These are phyloP conservation scores for Holothuria scabra DNA, from an alignment of 53 echinoderm and acorn worm species.

Conservation along the genomic window DNA sequence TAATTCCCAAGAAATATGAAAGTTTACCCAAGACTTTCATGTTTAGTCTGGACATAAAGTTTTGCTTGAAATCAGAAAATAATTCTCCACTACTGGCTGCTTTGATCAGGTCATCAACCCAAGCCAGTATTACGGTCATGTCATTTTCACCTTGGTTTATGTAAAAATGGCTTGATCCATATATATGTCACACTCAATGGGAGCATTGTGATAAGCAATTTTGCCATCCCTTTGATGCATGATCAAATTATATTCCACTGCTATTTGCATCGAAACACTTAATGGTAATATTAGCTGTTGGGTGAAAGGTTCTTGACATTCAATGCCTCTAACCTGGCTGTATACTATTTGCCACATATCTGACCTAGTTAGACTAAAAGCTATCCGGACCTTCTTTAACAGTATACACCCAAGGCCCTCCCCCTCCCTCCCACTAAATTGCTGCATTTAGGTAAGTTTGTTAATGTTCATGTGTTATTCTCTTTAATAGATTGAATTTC, in stretches of 20 bases:
- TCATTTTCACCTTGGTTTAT: constrained; percentile 1
- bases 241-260: neutral
- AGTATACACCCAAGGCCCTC: constrained; percentile 2
- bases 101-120: constrained; percentile 2
- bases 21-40: constrained; percentile 8
- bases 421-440: neutral
- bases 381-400: neutral
- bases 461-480: neutral
- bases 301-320: neutral
- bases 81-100: constrained; percentile 8
- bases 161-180: neutral
- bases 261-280: too few relatives aligned
- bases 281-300: constrained; percentile 1
- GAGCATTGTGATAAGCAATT: neutral
- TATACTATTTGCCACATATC: constrained; percentile 1
- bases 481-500: neutral
- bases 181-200: neutral
- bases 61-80: neutral
- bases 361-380: neutral
- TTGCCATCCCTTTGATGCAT: constrained; percentile 10
- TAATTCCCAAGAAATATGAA: constrained; percentile 20
- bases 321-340: constrained; percentile 10
- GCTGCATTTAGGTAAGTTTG: neutral
- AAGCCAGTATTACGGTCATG: neutral
- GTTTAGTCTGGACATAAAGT: neutral